Percentiles rank a stretch among this genome's conserved stretches.
These are phyloP conservation scores for cat (Felis catus) DNA, from an alignment of 2,113 vertebrate species.

Conservation along the genomic window DNA sequence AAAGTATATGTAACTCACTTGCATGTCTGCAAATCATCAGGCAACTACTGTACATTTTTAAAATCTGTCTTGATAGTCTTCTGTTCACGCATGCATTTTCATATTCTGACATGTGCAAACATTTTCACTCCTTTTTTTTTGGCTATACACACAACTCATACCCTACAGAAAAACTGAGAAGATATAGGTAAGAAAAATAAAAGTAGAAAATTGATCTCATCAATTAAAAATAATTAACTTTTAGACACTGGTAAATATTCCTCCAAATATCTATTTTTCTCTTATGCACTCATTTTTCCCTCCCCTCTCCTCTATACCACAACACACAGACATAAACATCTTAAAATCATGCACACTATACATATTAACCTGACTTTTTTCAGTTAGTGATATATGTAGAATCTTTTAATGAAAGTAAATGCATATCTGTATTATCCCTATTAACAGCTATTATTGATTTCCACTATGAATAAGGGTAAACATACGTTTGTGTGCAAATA, in stretches of 20 bases:
- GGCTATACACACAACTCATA: not conserved
- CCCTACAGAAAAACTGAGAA: not conserved
- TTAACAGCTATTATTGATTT: not conserved
- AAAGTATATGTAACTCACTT: conserved; percentile 22
- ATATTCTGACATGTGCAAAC: not conserved
- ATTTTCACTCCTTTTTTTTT: not conserved
- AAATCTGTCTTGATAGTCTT: conserved; percentile 12
- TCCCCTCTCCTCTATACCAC: not conserved
- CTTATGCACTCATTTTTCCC: not conserved
- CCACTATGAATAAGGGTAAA: not conserved
- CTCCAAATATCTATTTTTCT: not conserved
- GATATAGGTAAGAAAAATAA: not conserved
- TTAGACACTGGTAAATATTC: not conserved
- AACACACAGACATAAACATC: not conserved
- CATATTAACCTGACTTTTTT: not conserved
- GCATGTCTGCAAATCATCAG: conserved; percentile 55
- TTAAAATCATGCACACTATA: not conserved
- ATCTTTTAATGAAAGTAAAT: conserved; percentile 26
- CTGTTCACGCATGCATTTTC: not conserved
- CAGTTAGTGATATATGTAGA: not conserved
- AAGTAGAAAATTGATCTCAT: conserved; percentile 12
- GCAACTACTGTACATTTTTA: conserved; percentile 4
- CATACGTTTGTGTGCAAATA: not conserved
- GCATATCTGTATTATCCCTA: not conserved
- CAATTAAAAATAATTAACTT: not conserved